Evolutionary conservation across 2,113 vertebrate genomes (phyloP).

Genomic region (Alaudala cheleensis): DNA sequence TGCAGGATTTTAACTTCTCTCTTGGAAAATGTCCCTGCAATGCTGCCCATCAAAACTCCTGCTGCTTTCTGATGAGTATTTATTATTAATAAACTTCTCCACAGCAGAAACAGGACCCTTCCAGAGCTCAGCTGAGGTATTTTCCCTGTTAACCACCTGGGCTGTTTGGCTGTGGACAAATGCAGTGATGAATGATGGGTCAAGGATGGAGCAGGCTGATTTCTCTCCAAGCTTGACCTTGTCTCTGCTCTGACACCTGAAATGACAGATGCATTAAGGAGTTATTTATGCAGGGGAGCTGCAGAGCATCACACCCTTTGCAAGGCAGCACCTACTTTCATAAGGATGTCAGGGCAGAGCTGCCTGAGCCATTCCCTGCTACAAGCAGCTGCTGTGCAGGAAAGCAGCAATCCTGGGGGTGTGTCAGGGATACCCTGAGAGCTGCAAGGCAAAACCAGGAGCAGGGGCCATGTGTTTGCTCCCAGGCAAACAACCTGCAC

Average conservation of each 20-base stretch:
- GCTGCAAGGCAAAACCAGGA: neutral
- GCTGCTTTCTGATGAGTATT: neutral
- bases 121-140: conserved; percentile 20
- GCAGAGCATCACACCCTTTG: neutral
- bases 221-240: conserved; percentile 68
- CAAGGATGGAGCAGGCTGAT: conserved; percentile 67
- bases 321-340: conserved; percentile 1
- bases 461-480: neutral
- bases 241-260: conserved; percentile 50
- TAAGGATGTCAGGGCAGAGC: neutral
- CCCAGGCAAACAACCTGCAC: neutral
- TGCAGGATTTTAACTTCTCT: conserved; percentile 1
- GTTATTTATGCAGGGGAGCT: conserved; percentile 58
- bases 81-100: conserved; percentile 53
- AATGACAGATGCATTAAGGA: conserved; percentile 67
- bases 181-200: conserved; percentile 66
- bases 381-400: neutral
- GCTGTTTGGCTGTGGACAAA: conserved; percentile 49
- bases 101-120: conserved; percentile 10
- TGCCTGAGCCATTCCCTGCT: neutral
- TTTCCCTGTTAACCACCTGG: conserved; percentile 52
- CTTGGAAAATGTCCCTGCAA: conserved; percentile 1
- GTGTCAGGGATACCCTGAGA: neutral
- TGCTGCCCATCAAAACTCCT: conserved; percentile 14
- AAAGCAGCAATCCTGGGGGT: neutral